These are phyloP conservation scores for Sebastes hubbsi DNA, from an alignment of 2,797 vertebrate species.

Conservation along the genomic window DNA sequence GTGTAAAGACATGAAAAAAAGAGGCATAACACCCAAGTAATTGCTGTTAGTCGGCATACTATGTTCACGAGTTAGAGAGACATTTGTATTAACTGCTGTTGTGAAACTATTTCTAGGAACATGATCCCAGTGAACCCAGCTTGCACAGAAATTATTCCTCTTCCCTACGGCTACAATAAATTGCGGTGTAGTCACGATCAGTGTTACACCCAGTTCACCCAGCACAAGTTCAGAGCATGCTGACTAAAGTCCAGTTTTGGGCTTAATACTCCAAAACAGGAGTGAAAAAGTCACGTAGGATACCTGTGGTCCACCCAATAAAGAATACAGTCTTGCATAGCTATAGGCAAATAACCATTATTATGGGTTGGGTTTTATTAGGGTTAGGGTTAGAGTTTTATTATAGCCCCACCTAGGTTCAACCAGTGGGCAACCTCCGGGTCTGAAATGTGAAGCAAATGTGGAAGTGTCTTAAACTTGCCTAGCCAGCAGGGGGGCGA, in stretches of 20 bases:
- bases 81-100: neutral
- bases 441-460: no score
- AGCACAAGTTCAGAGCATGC: neutral
- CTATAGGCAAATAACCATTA: neutral
- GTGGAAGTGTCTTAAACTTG: neutral
- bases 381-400: neutral
- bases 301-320: neutral
- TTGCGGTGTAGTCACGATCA: slow-evolving; percentile 10
- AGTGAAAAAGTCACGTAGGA: neutral
- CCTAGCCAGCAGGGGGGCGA: neutral
- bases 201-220: slow-evolving; percentile 8
- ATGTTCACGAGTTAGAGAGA: neutral
- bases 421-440: neutral
- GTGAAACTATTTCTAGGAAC: neutral
- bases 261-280: neutral
- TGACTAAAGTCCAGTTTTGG: neutral
- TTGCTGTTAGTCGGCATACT: neutral
- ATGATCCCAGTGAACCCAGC: neutral
- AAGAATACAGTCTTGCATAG: neutral
- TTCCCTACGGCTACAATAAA: slow-evolving; percentile 4
- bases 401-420: neutral
- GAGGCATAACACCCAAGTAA: neutral
- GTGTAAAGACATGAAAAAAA: neutral
- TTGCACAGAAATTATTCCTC: slow-evolving; percentile 1
- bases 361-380: no score